Evolutionary conservation across 2,888 invertebrate species (phyloP).

Genomic region (Drosophila koepferae): DNA sequence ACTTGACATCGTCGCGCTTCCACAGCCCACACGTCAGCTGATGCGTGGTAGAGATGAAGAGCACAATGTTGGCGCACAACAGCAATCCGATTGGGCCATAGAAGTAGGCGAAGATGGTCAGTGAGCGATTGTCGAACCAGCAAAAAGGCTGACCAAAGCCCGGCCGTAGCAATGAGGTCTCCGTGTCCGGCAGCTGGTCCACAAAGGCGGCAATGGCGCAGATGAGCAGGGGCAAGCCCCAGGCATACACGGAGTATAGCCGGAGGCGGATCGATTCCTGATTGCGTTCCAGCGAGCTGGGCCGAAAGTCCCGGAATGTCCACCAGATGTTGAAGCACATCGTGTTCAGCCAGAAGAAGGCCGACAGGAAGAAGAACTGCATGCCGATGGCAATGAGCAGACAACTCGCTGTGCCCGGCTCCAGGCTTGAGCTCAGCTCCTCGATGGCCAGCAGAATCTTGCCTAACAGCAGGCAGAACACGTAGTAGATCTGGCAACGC

Average conservation of each 20-base stretch:
- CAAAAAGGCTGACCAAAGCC: slow-evolving; percentile 91
- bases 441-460: slow-evolving; percentile 92
- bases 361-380: slow-evolving; percentile 95
- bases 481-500: slow-evolving; percentile 95
- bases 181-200: slow-evolving; percentile 88
- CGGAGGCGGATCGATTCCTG: slow-evolving; percentile 93
- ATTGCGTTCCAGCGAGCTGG: slow-evolving; percentile 93
- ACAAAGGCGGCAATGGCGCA: slow-evolving; percentile 90
- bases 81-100: slow-evolving; percentile 93
- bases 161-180: slow-evolving; percentile 89
- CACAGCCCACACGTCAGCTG: slow-evolving; percentile 94
- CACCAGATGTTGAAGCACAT: slow-evolving; percentile 98
- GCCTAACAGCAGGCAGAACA: slow-evolving; percentile 92
- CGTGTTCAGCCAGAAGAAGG: slow-evolving; percentile 97
- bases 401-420: slow-evolving; percentile 88
- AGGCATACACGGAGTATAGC: slow-evolving; percentile 93
- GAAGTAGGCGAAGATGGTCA: slow-evolving; percentile 93
- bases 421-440: slow-evolving; percentile 88
- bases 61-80: slow-evolving; percentile 91
- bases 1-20: slow-evolving; percentile 95
- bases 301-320: slow-evolving; percentile 93
- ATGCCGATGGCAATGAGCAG: slow-evolving; percentile 89
- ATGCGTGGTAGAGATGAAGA: slow-evolving; percentile 92
- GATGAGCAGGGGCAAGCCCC: slow-evolving; percentile 93
- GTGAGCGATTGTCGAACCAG: slow-evolving; percentile 92